These are phyloP conservation scores for Hexactinellida sp. DNA, from an alignment of 37 sponge, comb jelly and placozoan genomes.

Conservation along the genomic window DNA sequence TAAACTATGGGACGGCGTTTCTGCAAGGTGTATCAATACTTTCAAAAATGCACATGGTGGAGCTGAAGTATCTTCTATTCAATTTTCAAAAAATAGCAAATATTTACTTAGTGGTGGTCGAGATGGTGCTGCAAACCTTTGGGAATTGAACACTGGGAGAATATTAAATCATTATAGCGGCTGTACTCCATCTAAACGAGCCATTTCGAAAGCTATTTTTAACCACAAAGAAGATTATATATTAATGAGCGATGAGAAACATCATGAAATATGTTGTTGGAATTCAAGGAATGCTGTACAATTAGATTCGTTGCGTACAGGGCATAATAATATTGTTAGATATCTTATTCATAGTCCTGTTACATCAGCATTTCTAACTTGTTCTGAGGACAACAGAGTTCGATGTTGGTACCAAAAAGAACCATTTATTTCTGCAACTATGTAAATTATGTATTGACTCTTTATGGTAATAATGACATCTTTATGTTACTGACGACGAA, in stretches of 20 bases:
- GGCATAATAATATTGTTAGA: conserved; percentile 9
- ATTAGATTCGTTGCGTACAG: neutral
- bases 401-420: conserved; percentile 14
- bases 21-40: conserved; percentile 72
- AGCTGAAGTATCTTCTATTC: conserved; percentile 41
- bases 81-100: conserved; percentile 24
- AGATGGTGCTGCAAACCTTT: conserved; percentile 63
- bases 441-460: neutral
- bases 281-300: neutral
- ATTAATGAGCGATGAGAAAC: neutral
- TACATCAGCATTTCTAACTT: neutral
- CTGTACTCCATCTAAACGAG: neutral
- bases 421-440: neutral
- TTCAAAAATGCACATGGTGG: conserved; percentile 67
- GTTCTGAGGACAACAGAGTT: neutral
- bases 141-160: conserved; percentile 41
- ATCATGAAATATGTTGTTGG: conserved; percentile 19
- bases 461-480: neutral
- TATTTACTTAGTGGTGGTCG: conserved; percentile 74
- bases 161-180: neutral
- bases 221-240: conserved; percentile 11
- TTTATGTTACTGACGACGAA: neutral
- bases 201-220: neutral
- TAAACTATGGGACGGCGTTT: conserved; percentile 95
- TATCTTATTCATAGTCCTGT: neutral